Evolutionary conservation across 2,888 invertebrate genomes (phyloP).

Genomic region (Dryobota labecula): DNA sequence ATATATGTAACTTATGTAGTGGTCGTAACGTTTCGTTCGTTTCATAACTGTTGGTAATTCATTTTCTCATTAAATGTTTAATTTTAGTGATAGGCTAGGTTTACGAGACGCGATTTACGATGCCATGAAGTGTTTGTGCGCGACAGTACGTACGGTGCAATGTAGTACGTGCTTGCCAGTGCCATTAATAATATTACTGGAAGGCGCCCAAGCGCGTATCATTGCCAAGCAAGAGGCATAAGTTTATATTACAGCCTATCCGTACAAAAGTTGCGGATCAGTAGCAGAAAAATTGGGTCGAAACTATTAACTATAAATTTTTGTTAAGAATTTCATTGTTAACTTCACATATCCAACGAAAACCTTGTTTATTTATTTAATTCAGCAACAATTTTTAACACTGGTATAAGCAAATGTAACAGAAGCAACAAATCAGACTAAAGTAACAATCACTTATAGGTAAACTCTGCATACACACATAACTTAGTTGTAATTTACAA

Average conservation of each 20-base stretch:
- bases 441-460: too few relatives aligned
- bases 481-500: too few relatives aligned
- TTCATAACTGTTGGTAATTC: constrained; percentile 79
- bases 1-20: constrained; percentile 76
- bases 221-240: constrained; percentile 68
- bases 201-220: constrained; percentile 70
- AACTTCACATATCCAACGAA: not conserved
- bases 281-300: constrained; percentile 6
- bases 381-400: too few relatives aligned
- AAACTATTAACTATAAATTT: not conserved
- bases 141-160: constrained; percentile 69
- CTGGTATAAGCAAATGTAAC: too few relatives aligned
- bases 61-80: constrained; percentile 84
- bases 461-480: too few relatives aligned
- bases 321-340: not conserved
- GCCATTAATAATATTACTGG: constrained; percentile 74
- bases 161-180: constrained; percentile 71
- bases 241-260: constrained; percentile 63
- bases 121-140: constrained; percentile 76
- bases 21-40: constrained; percentile 72
- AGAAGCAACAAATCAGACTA: too few relatives aligned
- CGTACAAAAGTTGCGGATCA: constrained; percentile 6
- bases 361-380: too few relatives aligned
- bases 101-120: constrained; percentile 79
- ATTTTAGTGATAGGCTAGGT: constrained; percentile 80